Conservation (phyloP, 2,888 invertebrate genomes). For the Erynnis tages region DNA sequence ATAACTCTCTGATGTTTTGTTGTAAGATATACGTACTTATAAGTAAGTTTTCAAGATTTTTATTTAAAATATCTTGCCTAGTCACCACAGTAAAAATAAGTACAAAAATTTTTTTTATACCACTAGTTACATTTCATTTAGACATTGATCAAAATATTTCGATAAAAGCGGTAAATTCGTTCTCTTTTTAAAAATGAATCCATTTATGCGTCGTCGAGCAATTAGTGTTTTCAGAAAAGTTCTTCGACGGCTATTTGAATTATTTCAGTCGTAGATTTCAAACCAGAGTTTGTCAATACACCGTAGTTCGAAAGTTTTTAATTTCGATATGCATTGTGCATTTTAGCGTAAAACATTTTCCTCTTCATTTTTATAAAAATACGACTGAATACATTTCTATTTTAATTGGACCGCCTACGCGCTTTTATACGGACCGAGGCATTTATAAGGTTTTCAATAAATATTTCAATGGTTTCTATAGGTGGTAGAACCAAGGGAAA, state of each 20-base stretch:
- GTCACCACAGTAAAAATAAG: too few relatives aligned
- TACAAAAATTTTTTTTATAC: too few relatives aligned
- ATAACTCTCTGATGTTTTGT: too few relatives aligned
- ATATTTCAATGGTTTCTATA: conserved; percentile 22
- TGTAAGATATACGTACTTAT: too few relatives aligned
- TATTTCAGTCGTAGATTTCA: background rate
- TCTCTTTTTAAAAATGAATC: background rate
- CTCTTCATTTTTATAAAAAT: conserved; percentile 5
- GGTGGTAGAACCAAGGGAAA: too few relatives aligned
- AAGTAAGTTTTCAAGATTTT: too few relatives aligned
- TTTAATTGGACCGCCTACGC: conserved; percentile 16
- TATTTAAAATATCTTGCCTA: too few relatives aligned
- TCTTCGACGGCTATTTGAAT: background rate
- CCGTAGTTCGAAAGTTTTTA: conserved; percentile 10
- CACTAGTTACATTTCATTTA: too few relatives aligned
- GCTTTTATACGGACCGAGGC: conserved; percentile 3
- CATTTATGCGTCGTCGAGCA: conserved; percentile 12
- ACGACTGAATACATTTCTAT: conserved; percentile 12
- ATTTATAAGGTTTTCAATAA: conserved; percentile 12
- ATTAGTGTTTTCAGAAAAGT: conserved; percentile 13
- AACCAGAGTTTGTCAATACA: conserved; percentile 14
- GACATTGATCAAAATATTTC: background rate
- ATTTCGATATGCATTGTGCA: conserved; percentile 7
- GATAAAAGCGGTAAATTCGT: background rate
- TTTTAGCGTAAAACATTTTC: conserved; percentile 15